phyloP scores from a whole-genome alignment of 2,888 invertebrate species.

The Embidobia sp. region DNA sequence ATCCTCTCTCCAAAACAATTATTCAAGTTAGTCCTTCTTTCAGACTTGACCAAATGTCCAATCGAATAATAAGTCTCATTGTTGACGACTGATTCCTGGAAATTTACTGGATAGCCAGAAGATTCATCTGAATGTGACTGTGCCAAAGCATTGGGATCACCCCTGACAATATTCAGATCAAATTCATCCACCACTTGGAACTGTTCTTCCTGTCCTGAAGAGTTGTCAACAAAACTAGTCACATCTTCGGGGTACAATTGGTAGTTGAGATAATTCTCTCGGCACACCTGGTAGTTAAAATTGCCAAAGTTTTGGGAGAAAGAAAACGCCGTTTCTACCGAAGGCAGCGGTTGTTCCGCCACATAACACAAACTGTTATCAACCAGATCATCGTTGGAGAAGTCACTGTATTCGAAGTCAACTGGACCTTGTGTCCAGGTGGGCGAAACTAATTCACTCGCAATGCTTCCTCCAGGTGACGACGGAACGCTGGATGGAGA shows the following conservation, averaged over 20 bases:
- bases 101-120: slow-evolving; percentile 26
- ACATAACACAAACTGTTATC: slow-evolving; percentile 13
- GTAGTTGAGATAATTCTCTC: slow-evolving; percentile 26
- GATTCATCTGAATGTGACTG: slow-evolving; percentile 52
- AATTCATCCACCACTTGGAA: slow-evolving; percentile 75
- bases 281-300: slow-evolving; percentile 24
- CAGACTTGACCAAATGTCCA: slow-evolving; percentile 76
- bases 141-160: slow-evolving; percentile 75
- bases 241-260: slow-evolving; percentile 12
- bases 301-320: slow-evolving; percentile 69
- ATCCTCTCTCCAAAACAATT: slow-evolving; percentile 18
- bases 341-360: slow-evolving; percentile 69
- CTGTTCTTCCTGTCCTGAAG: slow-evolving; percentile 30
- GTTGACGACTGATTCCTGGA: slow-evolving; percentile 65
- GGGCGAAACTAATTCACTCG: slow-evolving; percentile 73
- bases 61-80: slow-evolving; percentile 72
- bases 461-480: slow-evolving; percentile 72
- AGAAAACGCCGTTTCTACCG: slow-evolving; percentile 76
- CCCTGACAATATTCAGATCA: slow-evolving; percentile 78
- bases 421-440: slow-evolving; percentile 67
- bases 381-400: slow-evolving; percentile 65
- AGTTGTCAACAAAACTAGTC: not conserved
- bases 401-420: slow-evolving; percentile 69
- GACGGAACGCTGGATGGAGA: slow-evolving; percentile 53
- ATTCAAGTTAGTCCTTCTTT: slow-evolving; percentile 39